Evolutionary conservation across 1,140 invertebrate genomes (phyloP).

Genomic region (Grapholita molesta): DNA sequence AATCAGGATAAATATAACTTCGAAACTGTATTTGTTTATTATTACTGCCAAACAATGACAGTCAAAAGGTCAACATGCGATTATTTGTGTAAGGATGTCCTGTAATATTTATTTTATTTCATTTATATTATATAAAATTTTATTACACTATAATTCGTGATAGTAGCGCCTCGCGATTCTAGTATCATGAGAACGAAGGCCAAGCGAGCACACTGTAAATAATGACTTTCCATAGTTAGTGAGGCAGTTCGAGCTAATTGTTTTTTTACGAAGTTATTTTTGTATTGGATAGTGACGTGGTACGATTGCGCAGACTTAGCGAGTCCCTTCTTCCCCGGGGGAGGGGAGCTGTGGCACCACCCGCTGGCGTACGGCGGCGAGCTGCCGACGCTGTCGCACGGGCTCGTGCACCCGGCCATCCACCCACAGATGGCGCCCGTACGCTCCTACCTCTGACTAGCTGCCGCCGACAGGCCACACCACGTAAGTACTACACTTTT

Average conservation of each 20-base stretch:
- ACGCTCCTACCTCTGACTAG: constrained; percentile 97
- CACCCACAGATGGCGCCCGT: constrained; percentile 97
- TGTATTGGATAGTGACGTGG: constrained; percentile 11
- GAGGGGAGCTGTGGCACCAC: constrained; percentile 96
- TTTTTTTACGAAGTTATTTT: not conserved
- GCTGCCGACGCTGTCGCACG: constrained; percentile 91
- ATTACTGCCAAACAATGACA: too few relatives aligned
- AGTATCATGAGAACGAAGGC: not conserved
- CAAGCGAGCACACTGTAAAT: constrained; percentile 58
- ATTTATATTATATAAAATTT: not conserved
- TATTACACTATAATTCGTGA: not conserved
- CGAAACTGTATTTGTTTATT: too few relatives aligned
- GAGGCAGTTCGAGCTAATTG: not conserved
- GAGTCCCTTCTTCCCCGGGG: constrained; percentile 94
- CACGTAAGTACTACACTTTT: constrained; percentile 60
- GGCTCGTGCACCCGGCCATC: constrained; percentile 95
- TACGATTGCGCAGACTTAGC: constrained; percentile 86
- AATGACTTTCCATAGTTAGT: constrained; percentile 38
- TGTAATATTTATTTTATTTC: too few relatives aligned
- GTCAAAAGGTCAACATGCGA: too few relatives aligned
- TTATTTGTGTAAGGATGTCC: too few relatives aligned
- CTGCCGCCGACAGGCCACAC: constrained; percentile 91
- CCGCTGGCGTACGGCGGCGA: constrained; percentile 90
- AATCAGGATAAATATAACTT: too few relatives aligned
- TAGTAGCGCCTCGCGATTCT: not conserved